phyloP scores from a whole-genome alignment of 2,888 invertebrate species.

The Callosobruchus maculatus region DNA sequence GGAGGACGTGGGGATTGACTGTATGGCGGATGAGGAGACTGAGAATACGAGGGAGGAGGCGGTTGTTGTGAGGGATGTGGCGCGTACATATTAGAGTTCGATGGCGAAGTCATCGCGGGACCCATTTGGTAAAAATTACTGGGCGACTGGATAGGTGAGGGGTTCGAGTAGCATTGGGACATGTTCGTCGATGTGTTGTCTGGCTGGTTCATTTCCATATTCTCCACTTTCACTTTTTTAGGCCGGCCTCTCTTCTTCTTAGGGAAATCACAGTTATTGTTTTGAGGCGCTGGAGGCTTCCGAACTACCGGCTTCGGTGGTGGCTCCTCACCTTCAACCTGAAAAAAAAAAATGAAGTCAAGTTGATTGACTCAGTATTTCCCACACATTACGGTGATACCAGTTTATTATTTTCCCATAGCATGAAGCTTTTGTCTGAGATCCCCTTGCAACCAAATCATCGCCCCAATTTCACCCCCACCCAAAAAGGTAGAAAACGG shows the following conservation, averaged over 20 bases:
- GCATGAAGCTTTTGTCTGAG: too few species aligned
- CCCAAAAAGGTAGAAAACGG: too few species aligned
- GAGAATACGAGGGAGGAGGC: constrained; percentile 32
- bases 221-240: constrained; percentile 75
- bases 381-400: too few species aligned
- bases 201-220: constrained; percentile 51
- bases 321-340: constrained; percentile 62
- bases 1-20: constrained; percentile 40
- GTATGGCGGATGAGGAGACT: constrained; percentile 39
- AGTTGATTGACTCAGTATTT: too few species aligned
- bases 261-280: constrained; percentile 59
- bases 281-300: constrained; percentile 45
- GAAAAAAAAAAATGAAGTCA: too few species aligned
- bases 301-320: constrained; percentile 53
- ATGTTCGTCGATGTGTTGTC: constrained; percentile 49
- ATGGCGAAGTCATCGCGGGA: constrained; percentile 46
- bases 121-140: constrained; percentile 50
- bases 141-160: constrained; percentile 53
- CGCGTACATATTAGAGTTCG: constrained; percentile 41
- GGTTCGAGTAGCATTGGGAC: constrained; percentile 51
- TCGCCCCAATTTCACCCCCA: too few species aligned
- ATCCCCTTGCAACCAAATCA: too few species aligned
- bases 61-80: constrained; percentile 30
- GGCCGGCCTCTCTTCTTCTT: constrained; percentile 87
- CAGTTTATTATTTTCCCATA: too few species aligned